These are phyloP conservation scores for Plectus sambesii DNA, from an alignment of 1,140 invertebrate genomes.

Conservation along the genomic window DNA sequence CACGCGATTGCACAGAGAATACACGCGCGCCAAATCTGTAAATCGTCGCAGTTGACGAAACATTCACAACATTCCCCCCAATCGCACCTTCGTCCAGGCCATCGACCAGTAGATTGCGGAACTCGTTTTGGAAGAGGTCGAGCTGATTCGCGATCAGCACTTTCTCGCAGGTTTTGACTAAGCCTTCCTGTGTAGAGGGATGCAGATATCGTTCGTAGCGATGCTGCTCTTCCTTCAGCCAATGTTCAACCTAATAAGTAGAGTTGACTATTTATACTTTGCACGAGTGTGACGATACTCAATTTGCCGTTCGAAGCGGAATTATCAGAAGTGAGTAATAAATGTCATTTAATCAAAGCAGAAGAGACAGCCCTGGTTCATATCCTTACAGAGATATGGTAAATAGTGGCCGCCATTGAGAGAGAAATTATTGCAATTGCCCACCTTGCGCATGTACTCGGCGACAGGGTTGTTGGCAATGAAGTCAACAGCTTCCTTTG, in stretches of 20 bases:
- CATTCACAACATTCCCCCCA: no score
- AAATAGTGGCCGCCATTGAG: no score
- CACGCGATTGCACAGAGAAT: slow-evolving; percentile 78
- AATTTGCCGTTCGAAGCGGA: no score
- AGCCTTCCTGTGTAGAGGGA: slow-evolving; percentile 68
- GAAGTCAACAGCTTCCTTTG: slow-evolving; percentile 81
- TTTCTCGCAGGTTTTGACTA: slow-evolving; percentile 80
- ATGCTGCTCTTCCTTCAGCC: slow-evolving; percentile 77
- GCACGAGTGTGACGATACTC: no score
- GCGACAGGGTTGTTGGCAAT: no score
- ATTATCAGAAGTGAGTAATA: no score
- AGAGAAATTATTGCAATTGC: slow-evolving; percentile 15
- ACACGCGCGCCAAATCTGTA: slow-evolving; percentile 86
- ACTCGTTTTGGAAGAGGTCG: slow-evolving; percentile 91
- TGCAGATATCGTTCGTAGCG: slow-evolving; percentile 88
- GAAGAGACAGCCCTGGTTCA: no score
- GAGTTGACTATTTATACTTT: slow-evolving; percentile 6
- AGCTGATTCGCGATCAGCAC: slow-evolving; percentile 95
- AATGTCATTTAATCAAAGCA: no score
- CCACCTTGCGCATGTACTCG: slow-evolving; percentile 94
- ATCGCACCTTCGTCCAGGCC: slow-evolving; percentile 87
- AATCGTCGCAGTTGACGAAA: no score
- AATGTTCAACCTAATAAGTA: slow-evolving; percentile 72
- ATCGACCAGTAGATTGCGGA: slow-evolving; percentile 81
- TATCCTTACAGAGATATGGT: no score